A percentile compares a stretch with the other conserved stretches of the same genome.
phyloP scores from a whole-genome alignment of 2,797 vertebrate genomes.

The Ceyx erithaca region DNA sequence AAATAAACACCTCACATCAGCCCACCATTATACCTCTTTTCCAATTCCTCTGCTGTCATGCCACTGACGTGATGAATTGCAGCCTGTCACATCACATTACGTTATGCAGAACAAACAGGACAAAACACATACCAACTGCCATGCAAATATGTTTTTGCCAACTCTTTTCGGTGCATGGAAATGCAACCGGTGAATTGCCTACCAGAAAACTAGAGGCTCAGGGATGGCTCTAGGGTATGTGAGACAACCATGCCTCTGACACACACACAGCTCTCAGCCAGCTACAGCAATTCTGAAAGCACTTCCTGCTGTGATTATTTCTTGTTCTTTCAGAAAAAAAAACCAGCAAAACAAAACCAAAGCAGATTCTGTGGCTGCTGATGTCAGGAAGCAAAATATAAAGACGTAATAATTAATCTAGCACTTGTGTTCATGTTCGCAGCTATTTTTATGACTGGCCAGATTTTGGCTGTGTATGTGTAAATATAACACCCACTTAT shows the following conservation, averaged over 20 bases:
- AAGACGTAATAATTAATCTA: background rate
- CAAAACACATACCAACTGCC: constrained; percentile 75
- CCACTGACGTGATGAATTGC: constrained; percentile 60
- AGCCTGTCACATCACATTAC: constrained; percentile 75
- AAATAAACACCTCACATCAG: background rate
- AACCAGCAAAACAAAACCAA: too few species aligned
- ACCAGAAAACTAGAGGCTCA: background rate
- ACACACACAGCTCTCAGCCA: background rate
- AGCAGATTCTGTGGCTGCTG: background rate
- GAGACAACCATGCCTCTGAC: constrained; percentile 21
- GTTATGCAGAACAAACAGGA: constrained; percentile 69
- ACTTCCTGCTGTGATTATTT: background rate
- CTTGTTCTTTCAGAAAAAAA: background rate
- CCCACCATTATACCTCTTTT: constrained; percentile 24
- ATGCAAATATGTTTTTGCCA: constrained; percentile 72
- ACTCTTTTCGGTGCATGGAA: constrained; percentile 4
- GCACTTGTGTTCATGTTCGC: background rate
- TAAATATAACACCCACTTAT: constrained; percentile 42
- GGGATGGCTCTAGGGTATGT: constrained; percentile 10
- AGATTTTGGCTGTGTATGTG: constrained; percentile 8
- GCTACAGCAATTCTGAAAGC: background rate
- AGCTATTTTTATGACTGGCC: constrained; percentile 14
- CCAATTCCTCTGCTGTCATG: constrained; percentile 49
- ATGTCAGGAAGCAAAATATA: background rate
- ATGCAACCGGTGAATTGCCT: background rate